Evolutionary conservation across 2,797 vertebrate species (phyloP), one percentile per base, ranked within the genome.

Genomic region (Simalia tracyae): DNA sequence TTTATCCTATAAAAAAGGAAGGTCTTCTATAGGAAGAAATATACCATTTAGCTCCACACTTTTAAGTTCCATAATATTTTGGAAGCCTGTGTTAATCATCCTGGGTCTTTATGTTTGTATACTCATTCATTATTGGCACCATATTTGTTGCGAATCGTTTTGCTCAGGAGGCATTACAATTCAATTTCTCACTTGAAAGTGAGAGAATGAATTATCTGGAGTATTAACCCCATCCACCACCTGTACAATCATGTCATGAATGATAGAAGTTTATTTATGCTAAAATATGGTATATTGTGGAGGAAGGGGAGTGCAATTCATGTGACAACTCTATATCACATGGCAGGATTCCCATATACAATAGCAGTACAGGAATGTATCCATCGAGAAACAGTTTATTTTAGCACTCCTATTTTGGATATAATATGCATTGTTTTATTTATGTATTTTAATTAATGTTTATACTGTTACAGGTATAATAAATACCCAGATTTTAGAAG

Each of bases 1-100:
- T 91, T 93, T 95, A 15, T 94, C 93, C 88, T 94, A 64, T 81
- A 81, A 91, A 93, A 96, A 92, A 94, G 92, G 59, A 76, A 66
- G 61, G 28, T 22, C n/a, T 84, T 61, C 54, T 66, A 42, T 56
- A n/a, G 72, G 92, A 93, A 94, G 91, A 81, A 81, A 24, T 15
- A 31, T 5, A 64, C 5, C 19, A 46, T 54, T 81, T 64, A n/a
- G 84, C 42, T 92, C 91, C 12, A 63, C 5, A 36, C 28, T 63
- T 42, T 36, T 50, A 81, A 81, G 50, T 24, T 46, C 9, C 42
- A 81, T 46, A 46, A 81, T 87, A 36, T 28, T 57, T n/a, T 42
- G 8, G 42, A 66, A 12, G 12, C 9, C 66, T 87, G 22, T 22
- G 22, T 57, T 5, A 81, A 54, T 57, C 31, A 36, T 17, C 90